These are phyloP conservation scores for Nemoura dubitans DNA, from an alignment of 2,888 invertebrate species.

Conservation along the genomic window DNA sequence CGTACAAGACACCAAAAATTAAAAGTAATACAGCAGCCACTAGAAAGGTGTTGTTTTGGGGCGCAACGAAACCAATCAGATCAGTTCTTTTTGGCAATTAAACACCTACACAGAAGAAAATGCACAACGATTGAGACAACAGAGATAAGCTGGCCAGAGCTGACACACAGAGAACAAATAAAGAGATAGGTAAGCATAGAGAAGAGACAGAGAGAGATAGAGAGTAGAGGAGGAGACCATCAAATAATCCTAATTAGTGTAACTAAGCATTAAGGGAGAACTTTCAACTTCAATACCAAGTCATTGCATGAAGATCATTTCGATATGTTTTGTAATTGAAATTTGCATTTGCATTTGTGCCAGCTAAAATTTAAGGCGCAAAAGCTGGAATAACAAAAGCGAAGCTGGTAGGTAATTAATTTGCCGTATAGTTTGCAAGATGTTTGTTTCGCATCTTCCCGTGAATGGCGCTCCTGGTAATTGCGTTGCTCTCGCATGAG, in stretches of 20 bases:
- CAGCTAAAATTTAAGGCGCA: background rate
- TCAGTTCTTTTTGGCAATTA: slow-evolving; percentile 38
- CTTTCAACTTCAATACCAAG: background rate
- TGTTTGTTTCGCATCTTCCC: background rate
- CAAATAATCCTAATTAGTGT: background rate
- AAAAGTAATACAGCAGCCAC: slow-evolving; percentile 48
- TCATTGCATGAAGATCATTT: background rate
- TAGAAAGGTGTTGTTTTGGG: slow-evolving; percentile 45
- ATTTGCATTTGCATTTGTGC: background rate
- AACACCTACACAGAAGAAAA: slow-evolving; percentile 51
- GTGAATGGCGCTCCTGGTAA: background rate
- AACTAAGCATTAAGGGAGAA: slow-evolving; percentile 8
- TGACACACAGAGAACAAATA: slow-evolving; percentile 50
- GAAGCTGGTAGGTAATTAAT: background rate
- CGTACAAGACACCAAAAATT: slow-evolving; percentile 45
- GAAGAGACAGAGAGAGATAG: slow-evolving; percentile 45
- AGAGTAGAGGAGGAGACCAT: slow-evolving; percentile 13
- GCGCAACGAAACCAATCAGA: slow-evolving; percentile 28
- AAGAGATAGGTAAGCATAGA: slow-evolving; percentile 49
- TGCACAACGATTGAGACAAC: slow-evolving; percentile 45
- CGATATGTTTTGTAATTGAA: background rate
- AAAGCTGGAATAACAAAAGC: slow-evolving; percentile 9
- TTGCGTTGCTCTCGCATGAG: background rate
- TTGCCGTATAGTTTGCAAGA: background rate
- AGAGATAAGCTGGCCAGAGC: slow-evolving; percentile 49